phyloP scores from a whole-genome alignment of 2,888 invertebrate species.

The Caenorhabditis japonica region DNA sequence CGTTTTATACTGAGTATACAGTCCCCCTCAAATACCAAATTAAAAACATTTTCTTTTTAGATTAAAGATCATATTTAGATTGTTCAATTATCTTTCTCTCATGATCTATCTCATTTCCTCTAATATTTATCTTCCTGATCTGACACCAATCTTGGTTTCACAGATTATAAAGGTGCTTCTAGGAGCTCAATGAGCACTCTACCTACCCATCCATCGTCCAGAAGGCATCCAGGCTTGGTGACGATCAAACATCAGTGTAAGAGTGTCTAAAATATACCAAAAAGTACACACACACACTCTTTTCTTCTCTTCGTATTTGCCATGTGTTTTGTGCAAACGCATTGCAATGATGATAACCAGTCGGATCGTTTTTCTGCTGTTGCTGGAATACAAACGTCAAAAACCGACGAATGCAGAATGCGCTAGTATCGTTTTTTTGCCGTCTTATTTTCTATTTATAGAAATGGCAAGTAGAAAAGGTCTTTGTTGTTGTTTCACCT shows the following conservation, averaged over 20 bases:
- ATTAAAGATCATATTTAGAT: no score
- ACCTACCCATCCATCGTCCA: conserved; percentile 25
- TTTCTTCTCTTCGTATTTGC: no score
- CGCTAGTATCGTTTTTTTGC: conserved; percentile 5
- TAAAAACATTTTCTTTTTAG: no score
- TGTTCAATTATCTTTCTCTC: no score
- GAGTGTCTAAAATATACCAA: background rate
- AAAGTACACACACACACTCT: conserved; percentile 24
- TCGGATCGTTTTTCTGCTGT: conserved; percentile 1
- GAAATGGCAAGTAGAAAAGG: conserved; percentile 19
- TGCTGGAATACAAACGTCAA: conserved; percentile 36
- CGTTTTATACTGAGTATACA: no score
- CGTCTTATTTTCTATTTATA: conserved; percentile 1
- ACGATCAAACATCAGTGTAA: background rate
- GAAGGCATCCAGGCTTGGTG: conserved; percentile 7
- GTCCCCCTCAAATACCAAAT: no score
- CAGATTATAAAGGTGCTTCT: background rate
- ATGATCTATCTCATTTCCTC: no score
- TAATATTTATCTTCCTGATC: no score
- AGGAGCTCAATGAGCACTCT: conserved; percentile 33
- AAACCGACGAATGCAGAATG: conserved; percentile 24
- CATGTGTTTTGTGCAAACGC: conserved; percentile 34
- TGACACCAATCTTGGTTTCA: no score
- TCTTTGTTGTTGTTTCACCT: conserved; percentile 36
- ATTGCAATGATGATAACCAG: conserved; percentile 32